phyloP scores from a whole-genome alignment of 2,113 vertebrate species.

The Vulpes vulpes region DNA sequence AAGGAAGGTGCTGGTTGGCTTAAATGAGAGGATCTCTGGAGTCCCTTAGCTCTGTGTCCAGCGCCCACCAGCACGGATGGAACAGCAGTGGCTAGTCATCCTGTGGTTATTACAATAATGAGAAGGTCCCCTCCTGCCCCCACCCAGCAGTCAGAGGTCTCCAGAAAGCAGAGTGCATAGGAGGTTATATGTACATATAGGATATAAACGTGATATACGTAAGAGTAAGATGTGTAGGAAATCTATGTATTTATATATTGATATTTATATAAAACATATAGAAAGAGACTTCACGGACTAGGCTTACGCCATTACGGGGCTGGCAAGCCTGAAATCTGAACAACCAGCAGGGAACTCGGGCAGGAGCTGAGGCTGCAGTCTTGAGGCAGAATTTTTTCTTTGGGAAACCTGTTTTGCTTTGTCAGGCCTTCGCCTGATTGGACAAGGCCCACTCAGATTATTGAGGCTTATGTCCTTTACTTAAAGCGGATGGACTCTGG shows the following conservation, averaged over 20 bases:
- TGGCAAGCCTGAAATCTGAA: not conserved
- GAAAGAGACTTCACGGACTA: not conserved
- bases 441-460: not conserved
- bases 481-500: not conserved
- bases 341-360: too few relatives aligned
- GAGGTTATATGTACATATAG: not conserved
- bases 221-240: not conserved
- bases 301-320: rapidly evolving
- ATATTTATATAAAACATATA: not conserved
- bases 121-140: not conserved
- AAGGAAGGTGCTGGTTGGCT: not conserved
- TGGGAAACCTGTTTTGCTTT: not conserved
- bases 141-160: not conserved
- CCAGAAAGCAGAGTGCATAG: not conserved
- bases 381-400: not conserved
- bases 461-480: not conserved
- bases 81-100: rapidly evolving
- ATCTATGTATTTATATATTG: too few relatives aligned
- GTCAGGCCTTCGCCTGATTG: not conserved
- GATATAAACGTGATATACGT: rapidly evolving
- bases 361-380: rapidly evolving
- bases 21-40: not conserved
- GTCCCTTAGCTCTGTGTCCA: not conserved
- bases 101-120: rapidly evolving
- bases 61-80: not conserved